phyloP scores from a whole-genome alignment of 2,888 invertebrate genomes.

The Therioaphis trifolii region DNA sequence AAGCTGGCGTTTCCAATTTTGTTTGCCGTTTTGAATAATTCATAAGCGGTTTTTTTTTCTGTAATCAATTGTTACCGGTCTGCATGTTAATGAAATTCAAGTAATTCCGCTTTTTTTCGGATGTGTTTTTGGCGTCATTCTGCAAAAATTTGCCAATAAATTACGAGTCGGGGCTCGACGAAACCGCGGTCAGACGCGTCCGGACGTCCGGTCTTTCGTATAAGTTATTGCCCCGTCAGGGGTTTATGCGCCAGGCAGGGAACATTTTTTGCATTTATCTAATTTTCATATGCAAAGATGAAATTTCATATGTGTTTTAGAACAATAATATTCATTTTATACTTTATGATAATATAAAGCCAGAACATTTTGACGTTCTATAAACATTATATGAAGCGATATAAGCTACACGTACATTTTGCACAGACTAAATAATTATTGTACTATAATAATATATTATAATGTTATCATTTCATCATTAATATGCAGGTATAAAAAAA shows the following conservation, averaged over 20 bases:
- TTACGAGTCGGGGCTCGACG: neutral
- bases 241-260: neutral
- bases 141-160: slow-evolving; percentile 31
- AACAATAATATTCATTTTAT: too few species aligned
- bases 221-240: slow-evolving; percentile 17
- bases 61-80: slow-evolving; percentile 54
- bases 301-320: neutral
- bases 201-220: slow-evolving; percentile 18
- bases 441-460: too few species aligned
- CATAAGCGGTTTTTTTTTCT: slow-evolving; percentile 31
- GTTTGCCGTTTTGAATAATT: slow-evolving; percentile 57
- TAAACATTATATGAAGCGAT: too few species aligned
- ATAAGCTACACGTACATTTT: too few species aligned
- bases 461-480: too few species aligned
- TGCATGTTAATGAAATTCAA: slow-evolving; percentile 55
- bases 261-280: neutral
- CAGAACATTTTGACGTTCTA: too few species aligned
- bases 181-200: neutral
- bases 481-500: too few species aligned
- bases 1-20: slow-evolving; percentile 45
- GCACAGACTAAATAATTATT: too few species aligned
- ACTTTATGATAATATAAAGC: too few species aligned
- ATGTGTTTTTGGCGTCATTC: slow-evolving; percentile 19
- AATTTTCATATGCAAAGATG: neutral
- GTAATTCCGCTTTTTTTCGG: slow-evolving; percentile 12